Evolutionary conservation across 2,797 vertebrate species (phyloP), one percentile per base, ranked within the genome.

Genomic region (Paguma larvata): DNA sequence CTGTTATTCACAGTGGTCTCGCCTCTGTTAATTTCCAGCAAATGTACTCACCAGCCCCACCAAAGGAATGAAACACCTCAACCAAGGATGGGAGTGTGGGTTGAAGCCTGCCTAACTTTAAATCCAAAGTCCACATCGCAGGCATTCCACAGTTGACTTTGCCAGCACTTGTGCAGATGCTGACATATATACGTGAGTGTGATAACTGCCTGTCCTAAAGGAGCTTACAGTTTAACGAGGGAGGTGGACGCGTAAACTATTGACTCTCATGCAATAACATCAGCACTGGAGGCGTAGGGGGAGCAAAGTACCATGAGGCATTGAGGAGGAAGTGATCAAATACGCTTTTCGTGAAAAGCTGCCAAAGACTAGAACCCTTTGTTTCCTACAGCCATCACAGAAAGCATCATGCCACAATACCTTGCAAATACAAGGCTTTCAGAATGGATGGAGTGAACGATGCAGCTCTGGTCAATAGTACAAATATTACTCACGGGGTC

Each of bases 31-130:
- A 27, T 23, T 6, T 51, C 34, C 32, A 65, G 19, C 25, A 48
- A 1, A 25, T 38, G 1, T 73, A 19, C 9, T 80, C 92, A 32
- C 19, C 25, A 53, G 41, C 34, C 11, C 10, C 23, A 63, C n/a
- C 59, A 53, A 56, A 48, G 80, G 79, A 92, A 94, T 46, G 27
- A 89, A 86, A 38, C 4, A 19, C 15, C 2, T 32, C 12, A 32
- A 18, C 2, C 23, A 12, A 78, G 48, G 6, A 2, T 86, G 32
- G 38, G 23, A 79, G 41, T 21, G 59, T 4, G 63, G 53, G 79
- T 56, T 89, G 38, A 91, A 95, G 79, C 48, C 32, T 85, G 3
- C 32, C 25, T 30, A 68, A 65, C 89, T 96, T 95, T 41, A 62
- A 67, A 51, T 65, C 56, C 48, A 11, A 89, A 75, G 53, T 78